Evolutionary conservation across 2,888 invertebrate genomes (phyloP).

Genomic region (Rhyacophila evoluta): DNA sequence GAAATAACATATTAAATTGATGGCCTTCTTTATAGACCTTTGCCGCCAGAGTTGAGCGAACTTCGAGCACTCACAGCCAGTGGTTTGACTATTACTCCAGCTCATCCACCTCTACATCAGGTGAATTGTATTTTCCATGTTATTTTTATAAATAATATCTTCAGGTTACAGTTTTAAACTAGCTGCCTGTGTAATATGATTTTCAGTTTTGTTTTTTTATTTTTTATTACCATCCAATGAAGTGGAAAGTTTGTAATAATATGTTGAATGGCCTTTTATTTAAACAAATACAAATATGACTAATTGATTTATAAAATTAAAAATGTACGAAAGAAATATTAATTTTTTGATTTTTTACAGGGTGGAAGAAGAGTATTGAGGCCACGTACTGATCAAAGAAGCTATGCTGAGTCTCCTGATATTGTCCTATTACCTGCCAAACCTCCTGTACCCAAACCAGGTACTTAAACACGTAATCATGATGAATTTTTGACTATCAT

Average conservation of each 20-base stretch:
- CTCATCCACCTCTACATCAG: slow-evolving; percentile 69
- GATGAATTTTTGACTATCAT: too few relatives aligned
- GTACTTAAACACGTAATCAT: slow-evolving; percentile 25
- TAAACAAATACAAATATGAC: too few relatives aligned
- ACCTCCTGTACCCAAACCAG: slow-evolving; percentile 61
- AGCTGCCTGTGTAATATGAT: too few relatives aligned
- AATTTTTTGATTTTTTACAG: slow-evolving; percentile 55
- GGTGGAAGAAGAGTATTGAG: slow-evolving; percentile 78
- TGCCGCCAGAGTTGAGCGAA: slow-evolving; percentile 71
- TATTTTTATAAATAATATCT: slow-evolving; percentile 29
- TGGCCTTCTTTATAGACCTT: slow-evolving; percentile 64
- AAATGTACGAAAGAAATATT: too few relatives aligned
- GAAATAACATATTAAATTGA: too few relatives aligned
- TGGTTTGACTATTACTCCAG: slow-evolving; percentile 74
- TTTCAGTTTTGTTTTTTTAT: too few relatives aligned
- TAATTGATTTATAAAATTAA: too few relatives aligned
- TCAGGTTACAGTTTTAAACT: neutral
- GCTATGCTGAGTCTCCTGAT: slow-evolving; percentile 88
- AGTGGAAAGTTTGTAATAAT: too few relatives aligned
- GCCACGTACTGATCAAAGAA: slow-evolving; percentile 85
- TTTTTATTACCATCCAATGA: too few relatives aligned
- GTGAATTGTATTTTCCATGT: slow-evolving; percentile 12
- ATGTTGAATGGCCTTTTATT: too few relatives aligned
- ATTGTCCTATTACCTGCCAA: slow-evolving; percentile 74
- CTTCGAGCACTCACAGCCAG: slow-evolving; percentile 73